Base-by-base conservation (phyloP, 2,113 vertebrate genomes). In the Puffinus mauretanicus region DNA sequence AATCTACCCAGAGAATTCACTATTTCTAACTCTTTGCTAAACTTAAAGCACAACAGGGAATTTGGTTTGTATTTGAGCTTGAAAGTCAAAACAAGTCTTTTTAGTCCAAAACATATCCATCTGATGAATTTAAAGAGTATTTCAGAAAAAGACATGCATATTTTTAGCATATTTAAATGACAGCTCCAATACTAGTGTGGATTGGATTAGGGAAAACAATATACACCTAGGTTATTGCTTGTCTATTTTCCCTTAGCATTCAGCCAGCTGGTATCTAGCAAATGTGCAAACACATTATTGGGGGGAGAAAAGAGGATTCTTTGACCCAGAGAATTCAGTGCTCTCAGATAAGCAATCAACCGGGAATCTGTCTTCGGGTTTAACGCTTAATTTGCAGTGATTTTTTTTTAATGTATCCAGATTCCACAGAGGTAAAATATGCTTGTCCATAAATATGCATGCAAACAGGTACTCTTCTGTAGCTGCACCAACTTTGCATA, bases 1-100 rank as follows among this genome's bases (percentile, higher is more conserved):
- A 57, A 11, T 38, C 49, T 70, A 79, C 13, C 12, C 20, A 83
- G 2, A 78, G 27, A 76, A 80, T 13, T 61, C 64, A 49, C 32
- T 70, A 46, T 47, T 91, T 66, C 49, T 87, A 92, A 93, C 16
- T 76, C 38, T 42, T 52, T 70, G 21, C 8, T 61, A 71, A 82
- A 69, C 25, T n/a, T 34, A 67, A 73, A 91, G 27, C 36, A 77
- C 36, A 82, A 69, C 20, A 81, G 55, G 19, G 27, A 76, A 93
- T 80, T 80, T 40, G 26, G 46, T 88, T 65, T 77, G 21, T 49
- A 77, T 90, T 94, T 77, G 54, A 83, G 71, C 46, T 47, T 66
- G 11, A 66, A 96, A 96, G 62, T 77, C 82, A 94, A 90, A 96
- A 90, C 75, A 88, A 87, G 62, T 17, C 36, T 49, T 96, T 76